Percentiles rank a stretch among this genome's conserved stretches.
Conservation (phyloP, 2,888 invertebrate genomes). For the Perithous albicinctus region DNA sequence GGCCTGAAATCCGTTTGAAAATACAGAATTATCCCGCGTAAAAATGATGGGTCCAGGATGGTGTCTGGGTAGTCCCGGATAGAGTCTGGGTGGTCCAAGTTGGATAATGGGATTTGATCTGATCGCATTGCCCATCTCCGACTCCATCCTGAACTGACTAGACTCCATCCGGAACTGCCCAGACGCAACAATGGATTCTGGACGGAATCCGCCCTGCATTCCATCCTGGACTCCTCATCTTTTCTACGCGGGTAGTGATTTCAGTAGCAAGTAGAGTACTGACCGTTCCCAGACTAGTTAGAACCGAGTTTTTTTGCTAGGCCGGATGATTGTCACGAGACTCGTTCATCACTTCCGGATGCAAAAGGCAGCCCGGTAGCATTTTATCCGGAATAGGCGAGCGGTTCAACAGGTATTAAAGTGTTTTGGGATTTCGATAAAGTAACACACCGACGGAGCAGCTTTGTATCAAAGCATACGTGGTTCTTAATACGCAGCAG, state of each 20-base stretch:
- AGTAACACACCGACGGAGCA: neutral
- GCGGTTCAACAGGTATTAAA: constrained; percentile 15
- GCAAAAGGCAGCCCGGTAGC: constrained; percentile 12
- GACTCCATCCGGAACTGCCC: too few species aligned
- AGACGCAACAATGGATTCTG: too few species aligned
- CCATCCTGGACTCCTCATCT: too few species aligned
- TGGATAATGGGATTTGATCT: too few species aligned
- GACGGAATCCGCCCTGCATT: too few species aligned
- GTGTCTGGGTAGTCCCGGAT: too few species aligned
- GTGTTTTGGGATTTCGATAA: constrained; percentile 20
- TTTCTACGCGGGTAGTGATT: neutral
- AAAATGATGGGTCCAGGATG: too few species aligned
- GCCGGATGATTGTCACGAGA: constrained; percentile 28
- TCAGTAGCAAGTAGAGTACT: neutral
- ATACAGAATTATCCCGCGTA: too few species aligned
- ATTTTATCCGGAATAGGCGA: constrained; percentile 9
- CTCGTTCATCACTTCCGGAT: constrained; percentile 33
- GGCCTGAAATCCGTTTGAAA: too few species aligned
- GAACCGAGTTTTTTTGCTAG: constrained; percentile 11
- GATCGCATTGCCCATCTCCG: too few species aligned
- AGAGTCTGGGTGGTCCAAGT: too few species aligned
- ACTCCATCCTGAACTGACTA: too few species aligned
- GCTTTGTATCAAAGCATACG: neutral
- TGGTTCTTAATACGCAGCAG: neutral
- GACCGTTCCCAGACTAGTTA: neutral